Percentiles rank a stretch among this genome's conserved stretches.
phyloP scores from a whole-genome alignment of 1,140 invertebrate genomes.

The Sycophila sp. region DNA sequence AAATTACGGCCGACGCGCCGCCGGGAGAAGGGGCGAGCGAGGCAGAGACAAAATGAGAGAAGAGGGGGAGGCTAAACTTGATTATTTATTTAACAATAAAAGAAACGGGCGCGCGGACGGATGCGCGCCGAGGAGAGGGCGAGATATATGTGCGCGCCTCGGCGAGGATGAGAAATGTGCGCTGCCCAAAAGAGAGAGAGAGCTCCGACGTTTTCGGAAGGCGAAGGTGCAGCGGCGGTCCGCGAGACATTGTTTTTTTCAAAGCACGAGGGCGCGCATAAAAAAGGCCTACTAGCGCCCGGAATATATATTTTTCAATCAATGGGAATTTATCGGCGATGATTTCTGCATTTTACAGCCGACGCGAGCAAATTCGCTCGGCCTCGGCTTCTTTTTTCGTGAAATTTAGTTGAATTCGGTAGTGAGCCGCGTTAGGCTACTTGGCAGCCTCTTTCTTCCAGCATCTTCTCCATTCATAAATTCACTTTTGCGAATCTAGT shows the following conservation, averaged over 20 bases:
- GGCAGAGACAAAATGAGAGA: background rate
- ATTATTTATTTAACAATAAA: conserved; percentile 63
- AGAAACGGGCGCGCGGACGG: conserved; percentile 38
- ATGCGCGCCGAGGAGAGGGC: conserved; percentile 3
- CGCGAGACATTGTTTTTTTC: conserved; percentile 25
- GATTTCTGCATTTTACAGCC: conserved; percentile 37
- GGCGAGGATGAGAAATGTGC: conserved; percentile 10
- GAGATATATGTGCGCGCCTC: conserved; percentile 20
- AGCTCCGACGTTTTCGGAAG: no score
- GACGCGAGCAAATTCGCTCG: background rate
- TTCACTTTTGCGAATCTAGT: no score
- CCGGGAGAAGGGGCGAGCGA: background rate
- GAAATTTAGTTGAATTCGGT: no score
- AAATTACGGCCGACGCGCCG: conserved; percentile 28
- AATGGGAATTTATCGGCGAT: conserved; percentile 38
- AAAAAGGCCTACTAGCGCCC: conserved; percentile 28
- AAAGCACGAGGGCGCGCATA: conserved; percentile 12
- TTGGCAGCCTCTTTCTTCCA: no score
- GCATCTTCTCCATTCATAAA: no score
- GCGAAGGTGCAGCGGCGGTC: no score
- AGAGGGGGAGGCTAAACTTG: conserved; percentile 44
- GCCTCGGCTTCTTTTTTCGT: background rate
- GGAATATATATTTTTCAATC: conserved; percentile 39
- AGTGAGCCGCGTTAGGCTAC: no score
- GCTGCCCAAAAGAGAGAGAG: background rate